A percentile compares a stretch with the other conserved stretches of the same genome.
Conservation (phyloP, 2,888 invertebrate species). For the Eretmocerus hayati region DNA sequence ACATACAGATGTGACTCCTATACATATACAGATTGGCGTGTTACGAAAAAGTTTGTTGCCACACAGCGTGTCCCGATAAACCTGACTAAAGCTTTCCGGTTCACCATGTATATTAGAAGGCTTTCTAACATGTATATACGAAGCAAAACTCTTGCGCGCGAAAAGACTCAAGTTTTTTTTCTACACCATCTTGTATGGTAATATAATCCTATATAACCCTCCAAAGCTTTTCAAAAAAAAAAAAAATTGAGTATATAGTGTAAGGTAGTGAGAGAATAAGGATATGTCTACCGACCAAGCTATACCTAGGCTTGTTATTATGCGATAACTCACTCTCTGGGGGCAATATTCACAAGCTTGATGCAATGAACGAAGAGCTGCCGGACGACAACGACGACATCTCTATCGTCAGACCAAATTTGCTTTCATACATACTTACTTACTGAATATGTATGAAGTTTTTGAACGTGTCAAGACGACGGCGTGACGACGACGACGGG, state of each 20-base stretch:
- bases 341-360: no score
- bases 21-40: constrained; percentile 10
- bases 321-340: constrained; percentile 28
- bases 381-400: constrained; percentile 1
- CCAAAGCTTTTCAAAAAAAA: constrained; percentile 22
- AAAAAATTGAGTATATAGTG: constrained; percentile 23
- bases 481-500: not conserved
- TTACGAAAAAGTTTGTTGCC: constrained; percentile 15
- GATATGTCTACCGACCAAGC: constrained; percentile 29
- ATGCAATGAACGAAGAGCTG: no score
- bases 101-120: no score
- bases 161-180: constrained; percentile 14
- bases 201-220: no score
- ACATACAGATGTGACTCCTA: no score
- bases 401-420: constrained; percentile 5
- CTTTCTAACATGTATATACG: constrained; percentile 15
- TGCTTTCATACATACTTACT: not conserved
- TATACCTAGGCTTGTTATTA: constrained; percentile 26
- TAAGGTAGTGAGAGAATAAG: constrained; percentile 35
- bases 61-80: constrained; percentile 18
- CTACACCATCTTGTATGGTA: no score
- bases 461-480: not conserved
- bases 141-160: constrained; percentile 11
- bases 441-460: constrained; percentile 9
- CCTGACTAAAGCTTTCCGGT: constrained; percentile 20